Base-by-base conservation (phyloP, 2,888 invertebrate species). In the Nephrotoma flavescens region DNA sequence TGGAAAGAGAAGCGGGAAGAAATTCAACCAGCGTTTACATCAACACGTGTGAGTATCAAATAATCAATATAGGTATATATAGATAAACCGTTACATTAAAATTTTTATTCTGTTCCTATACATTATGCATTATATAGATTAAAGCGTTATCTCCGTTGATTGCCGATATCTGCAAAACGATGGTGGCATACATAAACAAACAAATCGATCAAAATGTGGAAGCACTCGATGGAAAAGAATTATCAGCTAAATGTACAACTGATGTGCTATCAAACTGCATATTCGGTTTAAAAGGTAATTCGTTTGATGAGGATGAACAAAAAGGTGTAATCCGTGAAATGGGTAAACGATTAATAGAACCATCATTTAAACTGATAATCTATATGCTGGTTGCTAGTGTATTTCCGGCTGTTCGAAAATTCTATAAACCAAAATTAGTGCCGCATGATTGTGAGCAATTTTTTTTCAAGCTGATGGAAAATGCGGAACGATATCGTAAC, bases 361-460 rank as follows among this genome's bases (percentile, higher is more conserved):
- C 91, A 41, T 87, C 89, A 9, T 84, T 88, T 9, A 87, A 87
- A 83, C 87, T 87, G 15, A 88, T 89, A 12, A 44, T 88, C 3
- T 89, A 88, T 87, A 86, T 88, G 31, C 71, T 90, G 0, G 0
- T 90, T 0, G 83, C 89, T 15, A 89, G 89, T 31, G 87, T 89
- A 1, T 89, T 90, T 57, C 91, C 91, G n/a, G n/a, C 86, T 0
- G n/a, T 92, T 0, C 87, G 86, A 0, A 86, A 87, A 0, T 12
- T 90, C 2, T 88, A 88, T n/a, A 90, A 89, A 15, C 41, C 88
- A 19, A 44, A 42, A 41, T 85, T 19, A 6, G 42, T 85, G 9
- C n/a, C 44, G 15, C 92, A 90, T 0, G 94, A 93, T 0, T 97
- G 97, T 89, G 97, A 90, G 41, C 7, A 83, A 0, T 91, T 89